Conservation (phyloP, 2,113 vertebrate genomes). For the Clarias magur region DNA sequence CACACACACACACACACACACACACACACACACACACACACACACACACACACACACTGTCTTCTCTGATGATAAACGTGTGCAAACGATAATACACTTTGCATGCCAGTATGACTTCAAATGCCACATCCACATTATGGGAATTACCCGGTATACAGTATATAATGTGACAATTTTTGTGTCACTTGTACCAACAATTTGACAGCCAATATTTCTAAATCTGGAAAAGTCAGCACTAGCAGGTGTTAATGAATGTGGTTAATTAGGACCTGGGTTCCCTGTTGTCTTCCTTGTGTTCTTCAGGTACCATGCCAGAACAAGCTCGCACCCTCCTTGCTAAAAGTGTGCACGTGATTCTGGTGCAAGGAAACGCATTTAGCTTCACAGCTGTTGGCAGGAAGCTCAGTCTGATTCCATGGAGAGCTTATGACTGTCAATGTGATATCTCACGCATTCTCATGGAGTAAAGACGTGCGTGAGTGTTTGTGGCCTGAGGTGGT, state of each 20-base stretch:
- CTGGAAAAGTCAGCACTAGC: slow-evolving; percentile 3
- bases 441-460: not conserved
- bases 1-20: no score
- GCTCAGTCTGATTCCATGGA: not conserved
- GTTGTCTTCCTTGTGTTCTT: slow-evolving; percentile 2
- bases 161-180: not conserved
- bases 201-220: slow-evolving; percentile 25
- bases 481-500: slow-evolving; percentile 2
- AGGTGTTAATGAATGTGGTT: slow-evolving; percentile 18
- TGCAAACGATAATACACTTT: not conserved
- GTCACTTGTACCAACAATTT: slow-evolving; percentile 4
- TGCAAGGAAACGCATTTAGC: not conserved
- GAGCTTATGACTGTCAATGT: slow-evolving; percentile 33
- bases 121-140: not conserved
- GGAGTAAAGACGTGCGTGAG: not conserved
- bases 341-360: not conserved
- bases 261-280: slow-evolving; percentile 6
- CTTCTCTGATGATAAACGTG: not conserved
- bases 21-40: no score
- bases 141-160: not conserved
- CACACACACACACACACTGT: no score
- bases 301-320: not conserved
- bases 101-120: slow-evolving; percentile 5
- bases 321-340: not conserved
- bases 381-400: slow-evolving; percentile 15